Evolutionary conservation across 2,113 vertebrate species (phyloP).

Genomic region (Aythya baeri): DNA sequence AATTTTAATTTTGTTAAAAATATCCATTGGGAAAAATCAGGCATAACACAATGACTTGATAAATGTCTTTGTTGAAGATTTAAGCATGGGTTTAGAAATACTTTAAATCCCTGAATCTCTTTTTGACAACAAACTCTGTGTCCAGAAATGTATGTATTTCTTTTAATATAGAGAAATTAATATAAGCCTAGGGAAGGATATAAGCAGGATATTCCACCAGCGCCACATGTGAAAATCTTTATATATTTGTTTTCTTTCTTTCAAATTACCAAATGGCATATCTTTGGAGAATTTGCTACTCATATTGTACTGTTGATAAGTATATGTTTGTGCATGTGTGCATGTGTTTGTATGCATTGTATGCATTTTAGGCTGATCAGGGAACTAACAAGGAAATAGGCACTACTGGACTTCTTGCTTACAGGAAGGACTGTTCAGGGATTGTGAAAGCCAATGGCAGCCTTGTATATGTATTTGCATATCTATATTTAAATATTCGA

Average conservation of each 20-base stretch:
- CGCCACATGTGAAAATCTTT: accelerated
- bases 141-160: not conserved
- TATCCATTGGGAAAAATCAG: not conserved
- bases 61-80: not conserved
- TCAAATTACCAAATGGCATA: accelerated
- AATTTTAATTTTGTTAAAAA: not conserved
- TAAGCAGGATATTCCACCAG: not conserved
- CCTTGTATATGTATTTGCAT: accelerated
- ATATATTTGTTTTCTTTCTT: not conserved
- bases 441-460: no score
- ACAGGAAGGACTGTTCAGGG: no score
- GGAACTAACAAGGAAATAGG: no score
- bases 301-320: not conserved
- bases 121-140: not conserved
- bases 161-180: not conserved
- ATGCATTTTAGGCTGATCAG: no score
- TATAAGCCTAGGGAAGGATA: accelerated
- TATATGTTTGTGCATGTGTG: not conserved
- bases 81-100: not conserved
- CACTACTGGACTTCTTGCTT: no score
- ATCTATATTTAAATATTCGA: accelerated
- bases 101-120: not conserved
- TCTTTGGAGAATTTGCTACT: not conserved
- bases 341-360: no score
- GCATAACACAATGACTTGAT: not conserved